Evolutionary conservation across 30 jellyfish, hydroid and myxozoan genomes (phyloP), one percentile per base, ranked within the genome.

Genomic region (Hydractinia echinata): DNA sequence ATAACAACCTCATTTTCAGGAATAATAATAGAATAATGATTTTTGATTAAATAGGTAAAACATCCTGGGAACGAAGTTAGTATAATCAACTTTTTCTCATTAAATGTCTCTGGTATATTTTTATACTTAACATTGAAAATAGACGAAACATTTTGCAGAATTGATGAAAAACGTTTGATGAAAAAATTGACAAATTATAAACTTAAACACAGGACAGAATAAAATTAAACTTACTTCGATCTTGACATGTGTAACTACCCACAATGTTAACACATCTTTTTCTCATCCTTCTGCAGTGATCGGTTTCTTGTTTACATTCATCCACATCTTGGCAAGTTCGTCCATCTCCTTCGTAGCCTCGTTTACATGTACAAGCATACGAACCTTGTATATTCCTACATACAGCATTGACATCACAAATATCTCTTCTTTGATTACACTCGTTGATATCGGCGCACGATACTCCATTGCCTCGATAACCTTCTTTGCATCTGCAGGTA

Each of bases 261-360:
- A 21, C 76, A 48, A 54, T 76, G 76, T 76, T 76, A 7, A 18
- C 76, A 53, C 84, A 76, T 5, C 15, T 16, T 51, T 51, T 51
- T 49, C 48, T 76, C 11, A 48, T 7, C 11, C 84, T 51, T 20
- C 61, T 44, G 5, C 84, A 48, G 7, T 78, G 49, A 56, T 61
- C 72, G 4, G 48, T 10, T n/a, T 51, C 77, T 8, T 44, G 21
- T 50, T 10, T 10, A 48, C 95, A 87, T 76, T 87, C 95, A 55
- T 87, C 87, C 8, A 69, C 60, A 68, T 87, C 95, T 1, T 13
- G 54, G 55, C 95, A 87, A 55, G 9, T n/a, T 7, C 4, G 11
- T 21, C 95, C 95, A 76, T 77, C 72, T 62, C 95, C 95, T 20
- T 61, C 76, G 53, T 61, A 87, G 51, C 95, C 95, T 48, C 48